Evolutionary conservation across 2,888 invertebrate species (phyloP).

Genomic region (Mesopsocus fuscifrons): DNA sequence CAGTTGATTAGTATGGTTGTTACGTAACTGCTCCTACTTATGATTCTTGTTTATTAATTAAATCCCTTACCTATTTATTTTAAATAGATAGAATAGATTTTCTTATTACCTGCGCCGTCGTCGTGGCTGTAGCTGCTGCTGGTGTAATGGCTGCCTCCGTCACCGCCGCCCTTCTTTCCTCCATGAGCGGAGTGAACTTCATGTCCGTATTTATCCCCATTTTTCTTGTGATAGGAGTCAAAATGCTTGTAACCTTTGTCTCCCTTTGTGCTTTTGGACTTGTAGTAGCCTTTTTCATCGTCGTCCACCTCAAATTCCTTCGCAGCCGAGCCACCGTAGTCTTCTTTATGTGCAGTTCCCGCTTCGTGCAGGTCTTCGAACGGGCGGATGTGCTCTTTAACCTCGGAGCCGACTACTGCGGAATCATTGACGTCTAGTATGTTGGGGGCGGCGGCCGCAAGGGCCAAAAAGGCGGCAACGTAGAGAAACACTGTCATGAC

Average conservation of each 20-base stretch:
- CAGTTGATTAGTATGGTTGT: no score
- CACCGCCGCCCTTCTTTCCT: slow-evolving; percentile 23
- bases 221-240: slow-evolving; percentile 52
- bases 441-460: background rate
- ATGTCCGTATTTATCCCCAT: slow-evolving; percentile 50
- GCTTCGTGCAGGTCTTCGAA: slow-evolving; percentile 4
- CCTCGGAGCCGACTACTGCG: slow-evolving; percentile 1
- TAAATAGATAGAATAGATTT: no score
- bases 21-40: no score
- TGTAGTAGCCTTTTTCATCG: slow-evolving; percentile 39
- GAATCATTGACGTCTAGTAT: background rate
- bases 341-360: background rate
- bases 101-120: slow-evolving; percentile 14
- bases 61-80: no score
- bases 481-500: background rate
- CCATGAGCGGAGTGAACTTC: slow-evolving; percentile 48
- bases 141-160: slow-evolving; percentile 20
- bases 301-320: slow-evolving; percentile 35
- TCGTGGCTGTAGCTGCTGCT: slow-evolving; percentile 23
- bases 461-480: background rate
- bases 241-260: slow-evolving; percentile 49
- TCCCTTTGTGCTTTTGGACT: slow-evolving; percentile 41
- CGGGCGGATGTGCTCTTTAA: background rate
- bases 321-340: slow-evolving; percentile 9
- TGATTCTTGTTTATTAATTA: no score